Evolutionary conservation across 2,888 invertebrate species (phyloP).

Genomic region (Volucella inanis): DNA sequence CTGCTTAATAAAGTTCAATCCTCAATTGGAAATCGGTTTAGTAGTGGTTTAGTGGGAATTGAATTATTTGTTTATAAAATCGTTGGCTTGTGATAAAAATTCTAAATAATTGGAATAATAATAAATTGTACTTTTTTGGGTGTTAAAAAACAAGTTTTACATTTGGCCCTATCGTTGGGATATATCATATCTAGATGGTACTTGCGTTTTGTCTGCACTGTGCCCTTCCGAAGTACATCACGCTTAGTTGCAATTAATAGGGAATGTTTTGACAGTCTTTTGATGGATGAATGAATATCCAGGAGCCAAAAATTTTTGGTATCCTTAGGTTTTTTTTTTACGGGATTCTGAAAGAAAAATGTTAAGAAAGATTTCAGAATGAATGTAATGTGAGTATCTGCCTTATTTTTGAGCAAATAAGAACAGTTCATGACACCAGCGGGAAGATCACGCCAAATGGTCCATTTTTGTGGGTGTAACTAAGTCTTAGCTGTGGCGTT

Average conservation of each 20-base stretch:
- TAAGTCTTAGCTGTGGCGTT: too few relatives aligned
- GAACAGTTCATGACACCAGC: too few relatives aligned
- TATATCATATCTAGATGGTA: constrained; percentile 69
- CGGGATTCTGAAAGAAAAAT: constrained; percentile 78
- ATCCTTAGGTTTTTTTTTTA: constrained; percentile 78
- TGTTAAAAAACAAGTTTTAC: constrained; percentile 7
- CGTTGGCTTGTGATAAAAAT: constrained; percentile 51
- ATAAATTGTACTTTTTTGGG: constrained; percentile 41
- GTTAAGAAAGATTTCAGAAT: not conserved
- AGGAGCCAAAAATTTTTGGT: constrained; percentile 82
- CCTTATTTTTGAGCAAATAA: too few relatives aligned
- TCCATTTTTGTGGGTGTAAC: too few relatives aligned
- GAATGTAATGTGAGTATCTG: too few relatives aligned
- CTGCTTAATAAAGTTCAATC: constrained; percentile 1
- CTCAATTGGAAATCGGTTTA: not conserved
- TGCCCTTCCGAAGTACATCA: constrained; percentile 79
- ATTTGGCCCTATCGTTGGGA: constrained; percentile 10
- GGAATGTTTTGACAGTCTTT: constrained; percentile 80
- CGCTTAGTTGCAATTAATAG: constrained; percentile 79
- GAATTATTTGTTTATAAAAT: constrained; percentile 36
- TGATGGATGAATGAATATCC: constrained; percentile 81
- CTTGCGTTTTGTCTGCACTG: constrained; percentile 77
- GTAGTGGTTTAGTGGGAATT: not conserved
- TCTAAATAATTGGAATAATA: constrained; percentile 28
- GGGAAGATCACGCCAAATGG: too few relatives aligned